phyloP scores from a whole-genome alignment of 2,113 vertebrate species.

The Odocoileus virginianus region DNA sequence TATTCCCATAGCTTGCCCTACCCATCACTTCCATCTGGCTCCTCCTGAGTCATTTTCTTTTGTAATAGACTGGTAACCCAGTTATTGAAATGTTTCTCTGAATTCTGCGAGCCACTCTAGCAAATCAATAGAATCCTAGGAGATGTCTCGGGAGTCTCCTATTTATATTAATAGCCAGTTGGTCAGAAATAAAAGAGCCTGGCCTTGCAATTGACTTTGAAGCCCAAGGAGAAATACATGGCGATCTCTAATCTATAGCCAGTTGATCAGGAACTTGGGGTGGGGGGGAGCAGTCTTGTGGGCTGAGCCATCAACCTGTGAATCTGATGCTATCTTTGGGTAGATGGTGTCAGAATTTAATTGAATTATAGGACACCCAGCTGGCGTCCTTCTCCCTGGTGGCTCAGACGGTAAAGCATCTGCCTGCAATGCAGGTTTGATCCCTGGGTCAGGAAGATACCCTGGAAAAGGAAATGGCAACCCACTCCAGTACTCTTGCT shows the following conservation, averaged over 20 bases:
- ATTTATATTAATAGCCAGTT: background rate
- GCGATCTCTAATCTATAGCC: background rate
- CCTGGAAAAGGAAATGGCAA: background rate
- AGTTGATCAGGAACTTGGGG: background rate
- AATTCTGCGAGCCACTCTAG: background rate
- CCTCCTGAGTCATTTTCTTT: background rate
- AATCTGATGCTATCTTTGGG: background rate
- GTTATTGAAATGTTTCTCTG: background rate
- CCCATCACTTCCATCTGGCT: too few species aligned
- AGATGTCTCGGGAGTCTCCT: background rate
- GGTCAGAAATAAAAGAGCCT: background rate
- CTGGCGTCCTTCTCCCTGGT: background rate
- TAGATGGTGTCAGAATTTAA: background rate
- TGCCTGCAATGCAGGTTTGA: background rate
- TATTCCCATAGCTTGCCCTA: background rate
- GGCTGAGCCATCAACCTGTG: background rate
- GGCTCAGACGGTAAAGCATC: background rate
- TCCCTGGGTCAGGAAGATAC: background rate
- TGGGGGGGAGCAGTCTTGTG: accelerated
- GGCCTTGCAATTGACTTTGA: background rate
- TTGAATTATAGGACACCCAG: background rate
- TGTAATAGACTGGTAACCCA: background rate
- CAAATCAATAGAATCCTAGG: background rate
- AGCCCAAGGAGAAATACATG: background rate
- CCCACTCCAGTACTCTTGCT: background rate